Percentiles rank a stretch among this genome's conserved stretches.
These are phyloP conservation scores for Monopterus albus DNA, from an alignment of 2,113 vertebrate genomes.

Conservation along the genomic window DNA sequence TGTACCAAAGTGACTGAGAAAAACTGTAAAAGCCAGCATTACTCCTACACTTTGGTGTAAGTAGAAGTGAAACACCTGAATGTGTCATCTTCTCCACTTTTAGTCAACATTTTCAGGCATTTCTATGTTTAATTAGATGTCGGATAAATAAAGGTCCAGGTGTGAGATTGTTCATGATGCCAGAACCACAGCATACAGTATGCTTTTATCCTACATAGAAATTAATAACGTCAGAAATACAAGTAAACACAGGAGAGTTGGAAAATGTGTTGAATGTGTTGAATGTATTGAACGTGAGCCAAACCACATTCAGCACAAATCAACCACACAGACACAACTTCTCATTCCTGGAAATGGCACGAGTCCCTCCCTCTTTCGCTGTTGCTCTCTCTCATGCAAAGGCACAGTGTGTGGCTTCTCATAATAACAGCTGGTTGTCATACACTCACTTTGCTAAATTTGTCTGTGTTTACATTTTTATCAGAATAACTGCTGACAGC, in stretches of 20 bases:
- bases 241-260: not conserved
- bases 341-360: conserved; percentile 44
- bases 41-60: too few relatives aligned
- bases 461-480: not conserved
- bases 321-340: conserved; percentile 3
- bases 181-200: too few relatives aligned
- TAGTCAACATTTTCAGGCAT: too few relatives aligned
- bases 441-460: not conserved
- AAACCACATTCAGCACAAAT: conserved; percentile 7
- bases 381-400: not conserved
- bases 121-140: too few relatives aligned
- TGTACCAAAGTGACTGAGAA: too few relatives aligned
- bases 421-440: not conserved
- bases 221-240: not conserved
- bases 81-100: too few relatives aligned
- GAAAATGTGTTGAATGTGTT: not conserved
- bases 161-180: not conserved
- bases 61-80: too few relatives aligned
- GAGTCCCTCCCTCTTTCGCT: not conserved
- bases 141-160: not conserved
- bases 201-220: not conserved
- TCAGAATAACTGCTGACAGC: not conserved
- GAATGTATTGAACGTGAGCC: not conserved
- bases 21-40: too few relatives aligned
- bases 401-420: not conserved